Conservation (phyloP, 2,888 invertebrate genomes). For the Flexamia atlantica region DNA sequence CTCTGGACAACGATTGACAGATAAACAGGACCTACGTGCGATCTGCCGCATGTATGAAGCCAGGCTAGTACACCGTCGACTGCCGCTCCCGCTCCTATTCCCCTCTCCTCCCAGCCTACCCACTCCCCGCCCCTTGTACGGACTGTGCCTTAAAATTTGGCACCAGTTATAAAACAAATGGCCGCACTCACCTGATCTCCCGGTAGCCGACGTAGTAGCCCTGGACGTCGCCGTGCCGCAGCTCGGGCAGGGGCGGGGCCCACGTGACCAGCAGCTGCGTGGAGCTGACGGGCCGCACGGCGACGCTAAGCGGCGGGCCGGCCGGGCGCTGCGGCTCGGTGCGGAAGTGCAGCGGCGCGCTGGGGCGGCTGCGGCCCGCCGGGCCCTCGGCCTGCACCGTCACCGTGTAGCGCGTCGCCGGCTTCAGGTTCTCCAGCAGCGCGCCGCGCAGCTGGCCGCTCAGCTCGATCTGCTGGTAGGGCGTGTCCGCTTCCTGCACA, state of each 20-base stretch:
- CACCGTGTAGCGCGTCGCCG: constrained; percentile 84
- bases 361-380: constrained; percentile 82
- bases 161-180: too few relatives aligned
- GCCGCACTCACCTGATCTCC: constrained; percentile 75
- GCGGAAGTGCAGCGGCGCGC: constrained; percentile 80
- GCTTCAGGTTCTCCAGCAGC: constrained; percentile 83
- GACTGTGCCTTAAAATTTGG: too few relatives aligned
- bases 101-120: too few relatives aligned
- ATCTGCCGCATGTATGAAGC: too few relatives aligned
- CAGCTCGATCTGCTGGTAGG: constrained; percentile 83
- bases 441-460: constrained; percentile 82
- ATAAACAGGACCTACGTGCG: too few relatives aligned
- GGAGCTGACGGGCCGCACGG: constrained; percentile 84
- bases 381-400: constrained; percentile 86
- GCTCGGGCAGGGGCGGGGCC: constrained; percentile 83
- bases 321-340: constrained; percentile 86
- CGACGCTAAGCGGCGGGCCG: constrained; percentile 82
- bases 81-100: too few relatives aligned
- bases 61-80: too few relatives aligned
- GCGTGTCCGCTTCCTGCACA: constrained; percentile 71
- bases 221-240: constrained; percentile 86
- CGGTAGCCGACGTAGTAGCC: constrained; percentile 86
- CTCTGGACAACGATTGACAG: too few relatives aligned
- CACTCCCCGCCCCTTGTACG: too few relatives aligned
- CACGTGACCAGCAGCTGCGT: constrained; percentile 86